Percentiles rank a stretch among this genome's conserved stretches.
Conservation (phyloP, 1,140 invertebrate species). For the Drosophila hydei region DNA sequence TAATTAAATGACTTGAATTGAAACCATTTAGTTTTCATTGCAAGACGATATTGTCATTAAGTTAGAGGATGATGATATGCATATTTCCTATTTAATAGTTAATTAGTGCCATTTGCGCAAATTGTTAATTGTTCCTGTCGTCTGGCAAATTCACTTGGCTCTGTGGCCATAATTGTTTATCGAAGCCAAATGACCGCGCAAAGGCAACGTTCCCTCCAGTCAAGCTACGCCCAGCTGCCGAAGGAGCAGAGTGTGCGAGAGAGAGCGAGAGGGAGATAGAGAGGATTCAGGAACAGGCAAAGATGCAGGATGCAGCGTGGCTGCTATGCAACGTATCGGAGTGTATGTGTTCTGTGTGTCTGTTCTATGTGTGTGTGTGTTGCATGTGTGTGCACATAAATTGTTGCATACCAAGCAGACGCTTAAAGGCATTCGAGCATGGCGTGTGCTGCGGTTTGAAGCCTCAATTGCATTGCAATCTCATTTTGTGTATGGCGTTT, state of each 20-base stretch:
- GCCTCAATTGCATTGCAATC: conserved; percentile 81
- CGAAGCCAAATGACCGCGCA: conserved; percentile 64
- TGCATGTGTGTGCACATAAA: conserved; percentile 59
- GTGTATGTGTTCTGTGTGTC: conserved; percentile 5
- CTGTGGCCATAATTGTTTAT: conserved; percentile 73
- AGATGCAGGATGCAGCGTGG: background rate
- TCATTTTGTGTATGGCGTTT: conserved; percentile 68
- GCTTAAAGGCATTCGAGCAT: conserved; percentile 79
- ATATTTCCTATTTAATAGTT: conserved; percentile 61
- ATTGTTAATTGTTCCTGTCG: conserved; percentile 73
- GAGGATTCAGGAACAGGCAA: background rate
- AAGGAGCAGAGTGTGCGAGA: background rate
- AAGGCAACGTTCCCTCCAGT: conserved; percentile 36
- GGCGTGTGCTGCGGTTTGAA: conserved; percentile 78
- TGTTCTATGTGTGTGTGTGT: conserved; percentile 9
- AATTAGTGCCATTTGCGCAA: conserved; percentile 71
- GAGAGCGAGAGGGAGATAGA: background rate
- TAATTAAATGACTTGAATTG: conserved; percentile 11
- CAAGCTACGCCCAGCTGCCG: background rate
- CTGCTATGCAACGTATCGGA: conserved; percentile 35
- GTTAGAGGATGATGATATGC: conserved; percentile 24
- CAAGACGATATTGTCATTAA: conserved; percentile 13
- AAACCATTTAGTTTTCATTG: conserved; percentile 13
- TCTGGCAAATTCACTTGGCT: conserved; percentile 57
- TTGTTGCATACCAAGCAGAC: conserved; percentile 74